Evolutionary conservation across 1,140 invertebrate species (phyloP), one percentile per base, ranked within the genome.

Genomic region (Aethina tumida): DNA sequence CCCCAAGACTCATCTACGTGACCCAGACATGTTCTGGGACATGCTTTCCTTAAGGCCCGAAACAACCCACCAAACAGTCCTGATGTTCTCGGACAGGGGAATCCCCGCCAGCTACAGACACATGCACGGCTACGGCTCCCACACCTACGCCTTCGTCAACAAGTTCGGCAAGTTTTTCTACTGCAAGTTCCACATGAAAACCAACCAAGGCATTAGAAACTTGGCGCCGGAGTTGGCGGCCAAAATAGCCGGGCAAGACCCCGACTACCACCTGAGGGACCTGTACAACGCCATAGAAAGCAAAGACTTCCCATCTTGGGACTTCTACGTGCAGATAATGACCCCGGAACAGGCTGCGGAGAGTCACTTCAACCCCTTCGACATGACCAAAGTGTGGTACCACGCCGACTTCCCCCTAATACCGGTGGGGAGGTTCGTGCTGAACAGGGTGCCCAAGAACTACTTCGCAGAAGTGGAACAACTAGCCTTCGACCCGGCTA

Each of bases 121-220:
- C 56, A 92, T 94, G 89, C 82, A 94, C 57, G 85, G 90, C 19
- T 94, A 86, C 56, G 87, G 88, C 7, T 86, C 81, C 0, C 87
- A 94, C 58, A 91, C 90, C 1, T 92, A 87, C 59, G 90, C 90
- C 53, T 59, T 94, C 35, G 74, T 93, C 5, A 93, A 93, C 62
- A 64, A 62, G 4, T 60, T 76, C 3, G 74, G 77, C 26, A 67
- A 83, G 50, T 54, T 69, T 14, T 67, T 82, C 6, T 91, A 83
- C 52, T 84, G 81, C 60, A 94, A 93, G 70, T 94, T 93, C 62
- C 87, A 92, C 61, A 83, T 76, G 49, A 89, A 88, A 73, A 85
- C 82, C 16, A 70, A 84, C 58, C 85, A 92, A 67, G 81, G 81
- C 28, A 30, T 6, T 30, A 7, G 14, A 50, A 70, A 66, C 58